Base-by-base conservation (phyloP, 2,113 vertebrate species). In the Xerus inauris region DNA sequence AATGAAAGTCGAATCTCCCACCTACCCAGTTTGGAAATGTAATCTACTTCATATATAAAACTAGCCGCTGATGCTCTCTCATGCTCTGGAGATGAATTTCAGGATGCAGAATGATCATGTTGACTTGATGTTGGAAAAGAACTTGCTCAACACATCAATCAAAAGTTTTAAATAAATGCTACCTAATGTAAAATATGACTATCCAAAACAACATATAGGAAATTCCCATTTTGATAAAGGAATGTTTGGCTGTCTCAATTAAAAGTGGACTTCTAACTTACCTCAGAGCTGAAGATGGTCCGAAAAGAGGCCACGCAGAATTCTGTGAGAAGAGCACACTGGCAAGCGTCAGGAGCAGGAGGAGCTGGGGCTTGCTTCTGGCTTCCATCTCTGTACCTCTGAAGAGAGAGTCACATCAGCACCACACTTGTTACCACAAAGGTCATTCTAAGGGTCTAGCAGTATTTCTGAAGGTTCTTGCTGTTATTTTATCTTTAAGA, bases 301-400 rank as follows among this genome's bases (percentile, higher is more conserved):
- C 95, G 0, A 97, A 93, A 24, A 97, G 96, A 49, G 99, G 99
- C 97, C 99, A 99, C 64, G 99, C 98, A 97, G 99, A 90, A 4
- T 98, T 99, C 95, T 98, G 98, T 38, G 99, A 99, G 97, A 98
- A 99, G 88, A 99, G 98, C 81, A 99, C 96, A 96, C 98, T 99
- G 97, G 98, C 98, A 89, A 99, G 98, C 24, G 98, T 98, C 98
- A 99, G 98, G 88, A 99, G 96, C 91, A 99, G 97, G 32, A 99
- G 98, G 94, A 99, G 97, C 97, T 99, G 99, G 97, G 99, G 98
- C 89, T 99, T 98, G 97, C 98, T 99, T 97, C 99, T 98, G 76
- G 98, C 98, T 98, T 99, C 99, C 99, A 99, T 99, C 86, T 98
- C 98, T 98, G 98, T 96, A 97, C 96, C 98, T 98, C 98, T 98